Percentiles rank a stretch among this genome's conserved stretches.
Evolutionary conservation across 2,113 vertebrate genomes (phyloP).

Genomic region (Glaucidium brasilianum): DNA sequence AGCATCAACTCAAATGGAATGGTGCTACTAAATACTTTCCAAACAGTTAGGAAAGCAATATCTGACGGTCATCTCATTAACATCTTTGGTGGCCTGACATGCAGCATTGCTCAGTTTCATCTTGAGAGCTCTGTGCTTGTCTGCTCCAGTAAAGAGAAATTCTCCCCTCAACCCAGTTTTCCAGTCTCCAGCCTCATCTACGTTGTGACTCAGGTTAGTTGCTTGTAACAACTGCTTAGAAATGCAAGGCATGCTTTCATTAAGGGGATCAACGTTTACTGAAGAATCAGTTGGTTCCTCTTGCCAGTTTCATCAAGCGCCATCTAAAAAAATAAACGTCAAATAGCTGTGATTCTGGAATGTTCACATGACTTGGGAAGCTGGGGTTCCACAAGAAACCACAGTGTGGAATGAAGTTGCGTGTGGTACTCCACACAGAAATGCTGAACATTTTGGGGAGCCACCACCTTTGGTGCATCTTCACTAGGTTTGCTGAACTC

Average conservation of each 20-base stretch:
- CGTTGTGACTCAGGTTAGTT: neutral
- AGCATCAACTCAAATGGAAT: neutral
- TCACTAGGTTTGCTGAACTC: neutral
- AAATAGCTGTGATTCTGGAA: neutral
- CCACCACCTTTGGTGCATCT: neutral
- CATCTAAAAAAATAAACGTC: neutral
- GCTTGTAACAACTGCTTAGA: neutral
- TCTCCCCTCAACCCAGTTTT: neutral
- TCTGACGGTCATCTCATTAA: neutral
- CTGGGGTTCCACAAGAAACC: neutral
- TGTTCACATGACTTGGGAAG: neutral
- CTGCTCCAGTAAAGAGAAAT: neutral
- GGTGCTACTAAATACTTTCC: neutral
- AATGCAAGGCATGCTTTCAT: neutral
- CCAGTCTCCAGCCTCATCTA: neutral
- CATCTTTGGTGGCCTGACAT: neutral
- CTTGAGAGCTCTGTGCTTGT: neutral
- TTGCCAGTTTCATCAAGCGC: neutral
- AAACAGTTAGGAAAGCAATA: neutral
- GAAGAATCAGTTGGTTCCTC: neutral
- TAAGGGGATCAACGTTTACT: neutral
- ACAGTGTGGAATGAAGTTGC: rapidly evolving
- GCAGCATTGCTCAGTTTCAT: neutral
- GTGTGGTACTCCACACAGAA: neutral
- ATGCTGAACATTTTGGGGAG: neutral